Evolutionary conservation across 2,797 vertebrate genomes (phyloP), one percentile per base, ranked within the genome.

Genomic region (Liparis tanakae): DNA sequence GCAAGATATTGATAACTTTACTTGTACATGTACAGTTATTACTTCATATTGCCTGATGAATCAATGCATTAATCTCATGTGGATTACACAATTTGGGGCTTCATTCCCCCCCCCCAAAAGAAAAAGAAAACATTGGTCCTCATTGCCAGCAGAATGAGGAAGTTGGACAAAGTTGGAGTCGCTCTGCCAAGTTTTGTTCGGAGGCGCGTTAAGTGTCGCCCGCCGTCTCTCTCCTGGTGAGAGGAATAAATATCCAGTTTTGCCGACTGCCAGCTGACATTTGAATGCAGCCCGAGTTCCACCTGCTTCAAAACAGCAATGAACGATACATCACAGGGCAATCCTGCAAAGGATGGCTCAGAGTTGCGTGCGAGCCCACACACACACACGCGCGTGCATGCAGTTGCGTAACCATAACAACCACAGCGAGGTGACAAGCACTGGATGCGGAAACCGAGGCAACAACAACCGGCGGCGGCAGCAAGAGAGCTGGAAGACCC

Each of bases 351-450:
- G 33, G 61, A 43, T 61, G 67, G 55, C 73, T 80, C 72, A 41
- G 37, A 64, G 56, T 57, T 74, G 68, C 72, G 68, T 56, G n/a
- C 44, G n/a, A 73, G 68, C 58, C 56, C 51, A 81, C 68, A 81
- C 72, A 17, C 43, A 44, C 43, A 46, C 43, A 46, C 43, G 6
- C 17, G n/a, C 3, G 15, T 14, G 15, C 41, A 76, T 14, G 55
- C 68, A 53, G 71, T 90, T 90, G 82, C 34, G 59, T 87, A 90
- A 90, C 87, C 84, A 87, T 86, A 82, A 86, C 81, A 88, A 89
- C 85, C 79, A 80, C 9, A 18, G 80, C 81, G 81, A 86, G 63
- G 67, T 85, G 82, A 87, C 78, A 61, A 80, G 67, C 60, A 6
- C 43, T 68, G 62, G 70, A 67, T 60, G 65, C 34, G 15, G 12